phyloP scores from a whole-genome alignment of 2,113 vertebrate species.

The Antennarius striatus region DNA sequence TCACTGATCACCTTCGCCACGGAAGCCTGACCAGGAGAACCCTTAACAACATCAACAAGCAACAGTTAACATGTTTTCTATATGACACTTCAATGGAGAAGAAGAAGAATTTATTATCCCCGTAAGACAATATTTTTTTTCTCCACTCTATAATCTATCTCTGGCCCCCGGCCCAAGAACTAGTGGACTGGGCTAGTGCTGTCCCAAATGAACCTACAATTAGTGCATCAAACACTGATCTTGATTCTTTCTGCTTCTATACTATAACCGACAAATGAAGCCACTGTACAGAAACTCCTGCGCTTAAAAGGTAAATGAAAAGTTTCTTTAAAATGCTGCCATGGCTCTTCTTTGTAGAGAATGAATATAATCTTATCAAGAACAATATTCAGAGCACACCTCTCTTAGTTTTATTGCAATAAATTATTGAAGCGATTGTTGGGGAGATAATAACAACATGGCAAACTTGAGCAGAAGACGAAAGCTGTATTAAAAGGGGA shows the following conservation, averaged over 20 bases:
- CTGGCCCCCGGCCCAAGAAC: too few species aligned
- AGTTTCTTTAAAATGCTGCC: constrained; percentile 39
- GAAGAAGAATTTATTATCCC: too few species aligned
- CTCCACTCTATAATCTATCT: too few species aligned
- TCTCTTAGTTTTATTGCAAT: constrained; percentile 72
- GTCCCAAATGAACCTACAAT: too few species aligned
- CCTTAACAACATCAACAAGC: too few species aligned
- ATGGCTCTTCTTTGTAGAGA: constrained; percentile 27
- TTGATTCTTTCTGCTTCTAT: background rate
- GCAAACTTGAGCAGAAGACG: constrained; percentile 60
- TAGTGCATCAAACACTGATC: too few species aligned
- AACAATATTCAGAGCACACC: constrained; percentile 63
- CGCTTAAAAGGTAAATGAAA: constrained; percentile 19
- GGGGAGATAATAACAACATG: constrained; percentile 68
- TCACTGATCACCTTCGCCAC: too few species aligned
- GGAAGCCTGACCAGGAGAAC: too few species aligned
- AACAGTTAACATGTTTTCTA: too few species aligned
- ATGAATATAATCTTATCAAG: constrained; percentile 56
- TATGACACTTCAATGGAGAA: too few species aligned
- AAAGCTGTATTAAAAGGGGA: constrained; percentile 67
- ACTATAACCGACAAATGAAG: constrained; percentile 14
- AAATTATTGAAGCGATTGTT: constrained; percentile 79
- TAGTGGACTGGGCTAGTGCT: too few species aligned
- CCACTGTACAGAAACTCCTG: background rate
- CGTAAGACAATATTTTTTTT: too few species aligned